Percentiles rank a stretch among this genome's conserved stretches.
Conservation (phyloP, 2,888 invertebrate genomes). For the Notocelia uddmanniana region DNA sequence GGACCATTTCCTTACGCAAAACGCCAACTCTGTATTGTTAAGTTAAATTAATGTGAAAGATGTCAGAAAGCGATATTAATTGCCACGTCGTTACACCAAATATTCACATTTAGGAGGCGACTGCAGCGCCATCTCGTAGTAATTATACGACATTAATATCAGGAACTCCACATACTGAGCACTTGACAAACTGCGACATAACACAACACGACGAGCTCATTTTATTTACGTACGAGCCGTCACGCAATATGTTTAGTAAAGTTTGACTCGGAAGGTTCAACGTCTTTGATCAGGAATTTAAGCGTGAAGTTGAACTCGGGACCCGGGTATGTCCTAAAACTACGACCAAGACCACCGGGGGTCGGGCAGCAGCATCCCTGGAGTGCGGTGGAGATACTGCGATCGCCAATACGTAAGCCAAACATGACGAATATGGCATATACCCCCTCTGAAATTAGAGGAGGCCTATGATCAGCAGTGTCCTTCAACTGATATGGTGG, state of each 20-base stretch:
- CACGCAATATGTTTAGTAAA: not conserved
- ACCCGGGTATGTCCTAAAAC: no score
- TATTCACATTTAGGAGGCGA: constrained; percentile 59
- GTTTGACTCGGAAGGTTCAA: not conserved
- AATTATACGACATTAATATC: constrained; percentile 66
- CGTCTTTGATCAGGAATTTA: not conserved
- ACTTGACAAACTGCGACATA: constrained; percentile 26
- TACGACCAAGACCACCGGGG: no score
- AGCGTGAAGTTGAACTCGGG: no score
- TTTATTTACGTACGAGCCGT: constrained; percentile 15
- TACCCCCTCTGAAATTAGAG: no score
- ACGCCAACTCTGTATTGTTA: constrained; percentile 72
- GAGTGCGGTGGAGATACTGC: no score
- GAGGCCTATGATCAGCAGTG: no score
- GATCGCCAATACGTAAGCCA: no score
- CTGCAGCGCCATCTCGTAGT: constrained; percentile 57
- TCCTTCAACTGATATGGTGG: no score
- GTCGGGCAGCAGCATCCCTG: no score
- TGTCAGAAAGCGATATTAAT: constrained; percentile 74
- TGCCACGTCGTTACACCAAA: constrained; percentile 65
- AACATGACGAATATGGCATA: no score
- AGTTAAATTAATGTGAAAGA: constrained; percentile 74
- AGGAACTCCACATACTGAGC: constrained; percentile 53
- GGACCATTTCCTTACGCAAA: constrained; percentile 63
- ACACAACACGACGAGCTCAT: constrained; percentile 1